These are phyloP conservation scores for Torymus texanus DNA, from an alignment of 2,888 invertebrate species.

Conservation along the genomic window DNA sequence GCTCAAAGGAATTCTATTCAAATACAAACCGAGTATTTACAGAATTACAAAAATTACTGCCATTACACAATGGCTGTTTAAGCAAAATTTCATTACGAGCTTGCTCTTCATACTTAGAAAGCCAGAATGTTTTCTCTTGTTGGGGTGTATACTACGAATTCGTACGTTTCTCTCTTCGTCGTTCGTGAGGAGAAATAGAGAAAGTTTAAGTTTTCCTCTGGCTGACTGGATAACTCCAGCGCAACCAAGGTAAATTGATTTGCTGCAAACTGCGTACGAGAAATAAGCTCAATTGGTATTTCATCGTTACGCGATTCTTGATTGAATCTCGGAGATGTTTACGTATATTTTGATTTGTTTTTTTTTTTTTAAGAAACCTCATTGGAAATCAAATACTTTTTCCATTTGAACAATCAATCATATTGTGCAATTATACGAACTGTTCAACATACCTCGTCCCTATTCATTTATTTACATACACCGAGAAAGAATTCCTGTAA, in stretches of 20 bases:
- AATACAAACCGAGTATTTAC: no score
- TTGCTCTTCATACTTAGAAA: no score
- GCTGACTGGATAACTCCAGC: conserved; percentile 2
- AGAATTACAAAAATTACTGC: not conserved
- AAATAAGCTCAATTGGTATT: conserved; percentile 18
- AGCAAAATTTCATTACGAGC: not conserved
- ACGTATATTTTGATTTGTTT: not conserved
- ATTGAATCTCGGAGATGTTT: not conserved
- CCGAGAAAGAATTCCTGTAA: no score
- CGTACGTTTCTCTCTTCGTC: not conserved
- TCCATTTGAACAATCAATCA: no score
- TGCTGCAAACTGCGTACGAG: conserved; percentile 12
- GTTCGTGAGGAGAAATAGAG: no score
- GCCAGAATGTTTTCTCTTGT: no score
- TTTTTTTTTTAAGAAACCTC: no score
- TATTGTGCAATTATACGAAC: no score
- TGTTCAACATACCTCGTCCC: no score
- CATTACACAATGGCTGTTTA: not conserved
- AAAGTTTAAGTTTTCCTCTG: conserved; percentile 28
- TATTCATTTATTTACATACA: no score
- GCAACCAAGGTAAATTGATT: conserved; percentile 21
- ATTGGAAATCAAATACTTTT: no score
- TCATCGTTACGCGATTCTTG: not conserved
- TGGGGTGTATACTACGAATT: not conserved
- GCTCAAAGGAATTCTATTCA: no score